A percentile compares a stretch with the other conserved stretches of the same genome.
Conservation (phyloP, 2,888 invertebrate species). For the Tachystola acroxantha region DNA sequence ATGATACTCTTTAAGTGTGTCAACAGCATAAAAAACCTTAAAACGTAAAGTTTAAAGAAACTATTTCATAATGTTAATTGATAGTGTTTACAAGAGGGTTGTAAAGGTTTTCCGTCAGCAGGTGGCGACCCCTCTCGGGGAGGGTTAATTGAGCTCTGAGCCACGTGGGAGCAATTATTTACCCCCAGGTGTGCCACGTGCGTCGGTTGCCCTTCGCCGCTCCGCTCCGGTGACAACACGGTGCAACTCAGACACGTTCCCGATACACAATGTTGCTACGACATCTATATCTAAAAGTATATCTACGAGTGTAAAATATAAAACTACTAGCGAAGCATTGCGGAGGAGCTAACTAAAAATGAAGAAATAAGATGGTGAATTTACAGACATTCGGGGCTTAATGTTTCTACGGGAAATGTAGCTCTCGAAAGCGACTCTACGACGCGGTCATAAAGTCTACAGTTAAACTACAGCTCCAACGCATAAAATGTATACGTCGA, state of each 20-base stretch:
- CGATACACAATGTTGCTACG: too few species aligned
- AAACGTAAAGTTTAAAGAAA: neutral
- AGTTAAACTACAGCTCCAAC: constrained; percentile 10
- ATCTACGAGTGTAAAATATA: constrained; percentile 15
- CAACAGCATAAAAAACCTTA: neutral
- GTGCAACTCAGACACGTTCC: too few species aligned
- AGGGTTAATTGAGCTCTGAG: constrained; percentile 57
- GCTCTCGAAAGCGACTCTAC: constrained; percentile 42
- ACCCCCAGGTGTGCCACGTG: constrained; percentile 67
- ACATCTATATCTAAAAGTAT: constrained; percentile 1
- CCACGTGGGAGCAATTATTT: constrained; percentile 76
- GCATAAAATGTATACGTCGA: constrained; percentile 41
- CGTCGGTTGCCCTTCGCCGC: constrained; percentile 13
- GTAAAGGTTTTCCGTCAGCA: constrained; percentile 43
- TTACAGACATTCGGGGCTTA: constrained; percentile 69
- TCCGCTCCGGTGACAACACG: neutral
- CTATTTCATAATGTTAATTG: too few species aligned
- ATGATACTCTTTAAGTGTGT: neutral
- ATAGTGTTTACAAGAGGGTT: constrained; percentile 23
- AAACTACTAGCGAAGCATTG: constrained; percentile 60
- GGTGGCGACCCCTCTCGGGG: constrained; percentile 45
- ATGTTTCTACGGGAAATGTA: constrained; percentile 42
- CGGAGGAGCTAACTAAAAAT: constrained; percentile 70
- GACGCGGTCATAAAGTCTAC: constrained; percentile 30
- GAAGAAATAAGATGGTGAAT: constrained; percentile 71